Evolutionary conservation across 2,888 invertebrate species (phyloP), one percentile per base, ranked within the genome.

Genomic region (Hanleya hanleyi): DNA sequence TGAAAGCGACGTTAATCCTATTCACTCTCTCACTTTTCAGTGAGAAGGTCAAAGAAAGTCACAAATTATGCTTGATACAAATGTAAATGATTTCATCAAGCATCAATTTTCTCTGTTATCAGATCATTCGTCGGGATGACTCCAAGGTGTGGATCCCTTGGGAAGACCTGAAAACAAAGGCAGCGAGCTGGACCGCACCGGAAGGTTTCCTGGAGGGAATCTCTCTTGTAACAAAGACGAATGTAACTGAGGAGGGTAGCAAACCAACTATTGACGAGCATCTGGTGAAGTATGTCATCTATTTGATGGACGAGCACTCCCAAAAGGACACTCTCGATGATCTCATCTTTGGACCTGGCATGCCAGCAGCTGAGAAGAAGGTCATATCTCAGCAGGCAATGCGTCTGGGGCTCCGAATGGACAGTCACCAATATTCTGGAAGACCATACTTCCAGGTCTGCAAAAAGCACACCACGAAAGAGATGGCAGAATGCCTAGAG

Each of bases 301-400:
- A 70, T n/a, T 73, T 80, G 35, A 70, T 84, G n/a, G 77, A 77
- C 49, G 70, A 75, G 41, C 79, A 71, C 61, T 67, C 67, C 26
- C 61, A 71, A 9, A 70, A 74, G 33, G 71, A 74, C 26, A 73
- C 76, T 2, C 67, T 78, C 5, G 80, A 78, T 0, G 83, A 84
- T 36, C 71, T 85, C 2, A 77, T 78, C 12, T 77, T 85, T 74
- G 83, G 82, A 6, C 83, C 83, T 22, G 83, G 77, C 57, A 50
- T 72, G n/a, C 71, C 74, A 6, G 29, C 33, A 26, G 47, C 74
- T 7, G 83, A 81, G 62, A 74, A 70, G 64, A 74, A 79, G 15
- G 80, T 78, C 32, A 26, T 82, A 0, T 64, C 79, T 47, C 69
- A 70, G 3, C 47, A 67, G 37, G 79, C 78, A 1, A 73, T 70